Conservation (phyloP, 2,797 vertebrate genomes). For the Artibeus lituratus region DNA sequence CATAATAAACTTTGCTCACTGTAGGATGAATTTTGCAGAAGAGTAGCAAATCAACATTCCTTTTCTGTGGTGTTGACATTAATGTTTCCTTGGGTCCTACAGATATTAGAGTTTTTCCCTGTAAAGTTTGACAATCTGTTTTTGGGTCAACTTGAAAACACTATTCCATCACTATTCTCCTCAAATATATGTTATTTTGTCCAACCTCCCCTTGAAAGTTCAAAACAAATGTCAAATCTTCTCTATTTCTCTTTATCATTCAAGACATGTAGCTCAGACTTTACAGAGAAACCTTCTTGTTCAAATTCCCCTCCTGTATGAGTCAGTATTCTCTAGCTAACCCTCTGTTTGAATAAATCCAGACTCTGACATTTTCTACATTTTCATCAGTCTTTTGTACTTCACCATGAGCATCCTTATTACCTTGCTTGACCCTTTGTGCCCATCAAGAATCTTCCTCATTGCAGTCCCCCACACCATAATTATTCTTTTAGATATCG, state of each 20-base stretch:
- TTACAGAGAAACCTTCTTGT: constrained; percentile 6
- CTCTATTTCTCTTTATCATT: constrained; percentile 46
- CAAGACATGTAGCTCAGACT: constrained; percentile 21
- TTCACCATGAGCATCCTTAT: neutral
- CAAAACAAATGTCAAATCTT: constrained; percentile 38
- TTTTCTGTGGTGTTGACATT: neutral
- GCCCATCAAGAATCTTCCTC: neutral
- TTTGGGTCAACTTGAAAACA: constrained; percentile 33
- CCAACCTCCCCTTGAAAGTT: constrained; percentile 31
- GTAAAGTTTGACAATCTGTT: constrained; percentile 14
- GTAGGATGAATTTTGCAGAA: neutral
- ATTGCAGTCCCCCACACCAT: neutral
- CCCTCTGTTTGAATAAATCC: neutral
- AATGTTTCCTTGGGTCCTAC: neutral
- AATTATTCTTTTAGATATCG: neutral
- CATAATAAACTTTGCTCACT: neutral
- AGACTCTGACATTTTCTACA: neutral
- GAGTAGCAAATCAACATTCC: constrained; percentile 2
- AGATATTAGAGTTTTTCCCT: neutral
- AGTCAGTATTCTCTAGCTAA: neutral
- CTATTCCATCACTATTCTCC: constrained; percentile 10
- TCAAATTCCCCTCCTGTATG: neutral
- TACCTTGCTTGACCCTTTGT: neutral
- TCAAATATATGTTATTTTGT: constrained; percentile 29
- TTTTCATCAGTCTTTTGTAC: neutral